Evolutionary conservation across 2,888 invertebrate genomes (phyloP).

Genomic region (Dromius quadrimaculatus): DNA sequence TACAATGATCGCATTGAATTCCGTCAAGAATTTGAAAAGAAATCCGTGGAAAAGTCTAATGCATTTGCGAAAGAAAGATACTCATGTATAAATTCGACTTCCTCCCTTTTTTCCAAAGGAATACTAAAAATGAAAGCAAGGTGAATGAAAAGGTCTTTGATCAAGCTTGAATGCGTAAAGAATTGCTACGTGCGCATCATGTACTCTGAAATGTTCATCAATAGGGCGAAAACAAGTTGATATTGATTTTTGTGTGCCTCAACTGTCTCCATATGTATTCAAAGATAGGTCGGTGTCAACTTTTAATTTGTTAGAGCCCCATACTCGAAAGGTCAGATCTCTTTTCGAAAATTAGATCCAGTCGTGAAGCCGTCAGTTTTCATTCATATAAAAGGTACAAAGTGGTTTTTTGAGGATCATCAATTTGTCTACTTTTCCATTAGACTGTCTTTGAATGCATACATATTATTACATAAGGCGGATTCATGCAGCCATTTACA

Average conservation of each 20-base stretch:
- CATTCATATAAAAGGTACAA: too few species aligned
- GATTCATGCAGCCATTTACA: too few species aligned
- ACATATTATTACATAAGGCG: too few species aligned
- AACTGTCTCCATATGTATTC: background rate
- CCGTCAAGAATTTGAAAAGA: slow-evolving; percentile 41
- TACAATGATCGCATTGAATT: slow-evolving; percentile 37
- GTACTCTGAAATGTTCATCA: background rate
- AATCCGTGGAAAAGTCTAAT: slow-evolving; percentile 29
- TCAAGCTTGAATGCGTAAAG: background rate
- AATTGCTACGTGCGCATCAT: background rate
- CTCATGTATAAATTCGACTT: background rate
- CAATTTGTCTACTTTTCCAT: too few species aligned
- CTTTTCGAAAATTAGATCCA: too few species aligned
- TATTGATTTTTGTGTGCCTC: background rate
- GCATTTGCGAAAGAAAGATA: slow-evolving; percentile 42
- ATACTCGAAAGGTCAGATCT: too few species aligned
- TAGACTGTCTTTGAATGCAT: too few species aligned
- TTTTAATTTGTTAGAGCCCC: background rate
- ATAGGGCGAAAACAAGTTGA: background rate
- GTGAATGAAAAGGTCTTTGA: background rate
- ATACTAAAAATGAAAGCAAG: background rate
- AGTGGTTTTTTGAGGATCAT: too few species aligned
- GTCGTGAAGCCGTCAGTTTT: too few species aligned
- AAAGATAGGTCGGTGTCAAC: slow-evolving; percentile 4
- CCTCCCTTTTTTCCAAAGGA: background rate